Evolutionary conservation across 2,888 invertebrate genomes (phyloP).

Genomic region (Cremastinae sp.): DNA sequence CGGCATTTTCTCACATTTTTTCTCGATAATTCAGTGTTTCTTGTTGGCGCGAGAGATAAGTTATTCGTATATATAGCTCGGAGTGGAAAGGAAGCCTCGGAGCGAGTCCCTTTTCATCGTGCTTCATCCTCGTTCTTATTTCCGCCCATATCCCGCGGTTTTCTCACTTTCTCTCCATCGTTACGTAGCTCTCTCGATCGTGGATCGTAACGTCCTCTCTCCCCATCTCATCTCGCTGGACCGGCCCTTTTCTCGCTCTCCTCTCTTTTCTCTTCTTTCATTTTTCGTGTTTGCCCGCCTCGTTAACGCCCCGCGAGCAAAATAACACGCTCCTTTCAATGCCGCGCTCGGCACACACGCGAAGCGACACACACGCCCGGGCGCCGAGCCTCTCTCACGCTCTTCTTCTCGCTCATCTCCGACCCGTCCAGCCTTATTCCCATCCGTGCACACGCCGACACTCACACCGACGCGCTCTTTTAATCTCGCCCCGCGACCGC

Average conservation of each 20-base stretch:
- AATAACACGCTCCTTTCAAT: conserved; percentile 59
- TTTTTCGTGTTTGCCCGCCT: conserved; percentile 72
- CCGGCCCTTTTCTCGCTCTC: conserved; percentile 55
- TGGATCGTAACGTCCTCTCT: conserved; percentile 28
- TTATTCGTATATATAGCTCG: too few species aligned
- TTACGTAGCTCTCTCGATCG: conserved; percentile 38
- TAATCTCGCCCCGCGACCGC: background rate
- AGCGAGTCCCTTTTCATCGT: conserved; percentile 13
- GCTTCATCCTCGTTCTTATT: conserved; percentile 45
- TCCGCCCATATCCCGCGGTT: conserved; percentile 58
- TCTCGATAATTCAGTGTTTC: too few species aligned
- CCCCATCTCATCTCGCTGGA: conserved; percentile 38
- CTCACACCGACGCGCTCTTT: background rate
- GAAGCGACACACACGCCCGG: conserved; percentile 25
- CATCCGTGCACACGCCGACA: background rate
- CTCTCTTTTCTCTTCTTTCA: conserved; percentile 45
- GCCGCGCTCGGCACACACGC: conserved; percentile 29
- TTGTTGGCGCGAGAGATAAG: too few species aligned
- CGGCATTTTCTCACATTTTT: too few species aligned
- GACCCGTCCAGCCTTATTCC: background rate
- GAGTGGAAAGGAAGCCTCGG: background rate
- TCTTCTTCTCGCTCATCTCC: background rate
- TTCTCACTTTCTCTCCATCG: conserved; percentile 52
- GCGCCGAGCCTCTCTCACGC: conserved; percentile 18
- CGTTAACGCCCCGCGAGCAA: conserved; percentile 74